A percentile compares a stretch with the other conserved stretches of the same genome.
Conservation (phyloP, 2,888 invertebrate species). For the Mimas tiliae region DNA sequence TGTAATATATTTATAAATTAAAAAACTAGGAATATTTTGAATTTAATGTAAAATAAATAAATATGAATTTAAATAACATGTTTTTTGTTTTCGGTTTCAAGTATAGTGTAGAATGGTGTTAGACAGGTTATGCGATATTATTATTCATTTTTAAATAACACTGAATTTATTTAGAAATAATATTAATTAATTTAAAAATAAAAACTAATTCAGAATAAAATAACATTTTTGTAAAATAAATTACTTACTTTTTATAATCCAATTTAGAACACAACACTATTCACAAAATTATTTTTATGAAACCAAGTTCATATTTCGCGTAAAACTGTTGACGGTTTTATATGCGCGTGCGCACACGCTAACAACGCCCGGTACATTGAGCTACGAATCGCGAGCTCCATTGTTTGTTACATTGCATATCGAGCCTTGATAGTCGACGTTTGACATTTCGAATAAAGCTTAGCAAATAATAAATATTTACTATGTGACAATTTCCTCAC, state of each 20-base stretch:
- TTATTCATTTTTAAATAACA: too few relatives aligned
- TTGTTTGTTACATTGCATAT: conserved; percentile 1
- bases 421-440: not conserved
- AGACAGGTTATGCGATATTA: too few relatives aligned
- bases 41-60: too few relatives aligned
- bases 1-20: too few relatives aligned
- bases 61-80: too few relatives aligned
- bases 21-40: too few relatives aligned
- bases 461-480: not conserved
- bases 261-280: conserved; percentile 3
- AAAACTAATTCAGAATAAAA: too few relatives aligned
- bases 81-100: too few relatives aligned
- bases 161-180: too few relatives aligned
- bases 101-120: too few relatives aligned
- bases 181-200: not conserved
- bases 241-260: conserved; percentile 11
- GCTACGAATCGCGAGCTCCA: conserved; percentile 19
- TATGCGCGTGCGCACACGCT: conserved; percentile 11
- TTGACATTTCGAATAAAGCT: conserved; percentile 4
- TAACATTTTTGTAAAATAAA: not conserved
- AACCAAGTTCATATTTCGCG: not conserved
- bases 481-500: not conserved
- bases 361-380: conserved; percentile 4
- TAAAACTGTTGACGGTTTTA: not conserved
- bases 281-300: not conserved